Conservation (phyloP, 1,140 invertebrate genomes). For the Trinorchestia longiramus region DNA sequence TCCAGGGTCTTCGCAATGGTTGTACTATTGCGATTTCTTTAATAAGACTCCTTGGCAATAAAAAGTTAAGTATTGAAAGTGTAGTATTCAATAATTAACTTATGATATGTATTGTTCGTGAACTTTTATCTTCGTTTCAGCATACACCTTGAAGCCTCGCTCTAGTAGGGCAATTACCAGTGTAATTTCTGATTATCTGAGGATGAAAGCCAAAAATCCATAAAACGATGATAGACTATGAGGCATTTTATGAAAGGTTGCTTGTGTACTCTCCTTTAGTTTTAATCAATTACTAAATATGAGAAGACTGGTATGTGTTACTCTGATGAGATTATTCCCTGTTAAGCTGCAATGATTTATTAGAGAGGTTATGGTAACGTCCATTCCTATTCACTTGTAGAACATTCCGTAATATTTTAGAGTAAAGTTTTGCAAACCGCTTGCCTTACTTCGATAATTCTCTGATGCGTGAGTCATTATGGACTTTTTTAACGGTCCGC, state of each 20-base stretch:
- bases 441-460: neutral
- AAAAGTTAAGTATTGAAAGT: neutral
- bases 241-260: neutral
- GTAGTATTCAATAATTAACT: neutral
- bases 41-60: neutral
- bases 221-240: neutral
- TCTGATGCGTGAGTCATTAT: neutral
- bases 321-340: neutral
- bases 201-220: neutral
- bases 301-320: neutral
- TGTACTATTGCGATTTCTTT: neutral
- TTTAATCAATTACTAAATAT: neutral
- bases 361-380: neutral
- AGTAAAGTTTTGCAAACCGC: neutral
- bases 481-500: neutral
- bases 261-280: neutral
- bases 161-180: neutral
- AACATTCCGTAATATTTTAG: conserved; percentile 40
- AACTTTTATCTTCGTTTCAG: neutral
- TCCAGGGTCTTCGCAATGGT: neutral
- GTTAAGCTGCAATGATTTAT: neutral
- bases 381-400: conserved; percentile 32
- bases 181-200: neutral
- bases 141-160: neutral
- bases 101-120: neutral